Conservation (phyloP, 2,113 vertebrate species). For the Lamprologus lemairii region DNA sequence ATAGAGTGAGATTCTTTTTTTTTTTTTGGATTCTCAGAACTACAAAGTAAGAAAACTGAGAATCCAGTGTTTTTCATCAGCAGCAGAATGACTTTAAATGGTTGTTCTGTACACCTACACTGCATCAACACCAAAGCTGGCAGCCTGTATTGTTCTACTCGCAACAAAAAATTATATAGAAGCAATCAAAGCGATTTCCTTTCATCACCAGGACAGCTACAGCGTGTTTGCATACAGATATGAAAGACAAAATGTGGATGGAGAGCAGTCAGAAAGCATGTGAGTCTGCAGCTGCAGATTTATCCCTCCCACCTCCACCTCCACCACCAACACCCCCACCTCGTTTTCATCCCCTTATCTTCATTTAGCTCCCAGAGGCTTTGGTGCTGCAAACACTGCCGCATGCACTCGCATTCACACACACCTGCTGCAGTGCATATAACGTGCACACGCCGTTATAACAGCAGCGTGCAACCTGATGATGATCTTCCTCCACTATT, state of each 20-base stretch:
- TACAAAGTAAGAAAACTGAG: neutral
- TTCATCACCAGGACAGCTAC: neutral
- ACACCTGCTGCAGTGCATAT: neutral
- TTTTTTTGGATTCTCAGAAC: neutral
- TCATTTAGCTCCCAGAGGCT: neutral
- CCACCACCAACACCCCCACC: neutral
- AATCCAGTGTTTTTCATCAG: neutral
- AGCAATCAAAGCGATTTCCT: slow-evolving; percentile 4
- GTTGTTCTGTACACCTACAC: neutral
- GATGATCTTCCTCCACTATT: neutral
- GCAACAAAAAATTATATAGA: neutral
- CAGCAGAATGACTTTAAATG: neutral
- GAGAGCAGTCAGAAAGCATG: neutral
- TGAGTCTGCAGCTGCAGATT: neutral
- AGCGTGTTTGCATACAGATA: neutral
- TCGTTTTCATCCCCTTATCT: neutral
- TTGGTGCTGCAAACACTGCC: neutral
- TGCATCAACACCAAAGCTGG: neutral
- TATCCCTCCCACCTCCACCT: neutral
- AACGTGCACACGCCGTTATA: neutral
- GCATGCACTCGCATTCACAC: neutral
- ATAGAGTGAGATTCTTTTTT: neutral
- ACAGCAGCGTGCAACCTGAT: neutral
- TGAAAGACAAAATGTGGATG: neutral
- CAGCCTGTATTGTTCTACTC: neutral